Percentiles rank a stretch among this genome's conserved stretches.
These are phyloP conservation scores for Eidolon dupreanum DNA, from an alignment of 2,797 vertebrate species.

Conservation along the genomic window DNA sequence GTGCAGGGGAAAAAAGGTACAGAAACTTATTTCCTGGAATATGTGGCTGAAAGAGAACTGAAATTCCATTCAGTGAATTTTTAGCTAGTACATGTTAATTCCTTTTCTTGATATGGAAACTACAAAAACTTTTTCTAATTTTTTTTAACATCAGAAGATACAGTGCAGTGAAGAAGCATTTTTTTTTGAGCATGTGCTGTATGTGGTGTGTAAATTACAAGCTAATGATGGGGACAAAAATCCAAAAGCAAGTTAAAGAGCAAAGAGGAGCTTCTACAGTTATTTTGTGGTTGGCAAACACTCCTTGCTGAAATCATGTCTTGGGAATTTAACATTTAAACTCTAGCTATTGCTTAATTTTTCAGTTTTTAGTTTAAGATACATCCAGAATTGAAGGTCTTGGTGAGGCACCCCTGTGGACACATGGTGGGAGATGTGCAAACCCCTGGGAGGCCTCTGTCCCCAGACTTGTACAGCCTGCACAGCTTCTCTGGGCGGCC, in stretches of 20 bases:
- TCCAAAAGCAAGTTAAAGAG: neutral
- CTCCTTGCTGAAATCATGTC: conserved; percentile 9
- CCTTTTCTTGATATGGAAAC: conserved; percentile 23
- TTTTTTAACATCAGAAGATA: neutral
- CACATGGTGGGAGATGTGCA: neutral
- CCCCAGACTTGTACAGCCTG: fast-evolving
- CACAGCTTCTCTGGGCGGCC: neutral
- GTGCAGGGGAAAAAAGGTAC: neutral
- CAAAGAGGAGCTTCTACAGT: neutral
- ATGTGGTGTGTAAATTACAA: neutral
- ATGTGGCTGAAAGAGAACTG: neutral
- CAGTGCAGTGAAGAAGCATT: neutral
- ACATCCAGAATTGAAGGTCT: neutral
- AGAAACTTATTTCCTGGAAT: neutral
- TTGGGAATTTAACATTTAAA: conserved; percentile 1
- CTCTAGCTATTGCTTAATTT: neutral
- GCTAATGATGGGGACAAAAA: neutral
- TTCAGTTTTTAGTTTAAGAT: neutral
- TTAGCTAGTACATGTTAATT: conserved; percentile 39
- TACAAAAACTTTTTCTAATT: neutral
- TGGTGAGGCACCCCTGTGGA: neutral
- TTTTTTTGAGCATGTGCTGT: neutral
- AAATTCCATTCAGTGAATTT: conserved; percentile 16
- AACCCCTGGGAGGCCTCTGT: neutral
- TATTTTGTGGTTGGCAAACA: conserved; percentile 29